Percentiles rank a stretch among this genome's conserved stretches.
These are phyloP conservation scores for Ichneumoninae sp. DNA, from an alignment of 2,888 invertebrate species.

Conservation along the genomic window DNA sequence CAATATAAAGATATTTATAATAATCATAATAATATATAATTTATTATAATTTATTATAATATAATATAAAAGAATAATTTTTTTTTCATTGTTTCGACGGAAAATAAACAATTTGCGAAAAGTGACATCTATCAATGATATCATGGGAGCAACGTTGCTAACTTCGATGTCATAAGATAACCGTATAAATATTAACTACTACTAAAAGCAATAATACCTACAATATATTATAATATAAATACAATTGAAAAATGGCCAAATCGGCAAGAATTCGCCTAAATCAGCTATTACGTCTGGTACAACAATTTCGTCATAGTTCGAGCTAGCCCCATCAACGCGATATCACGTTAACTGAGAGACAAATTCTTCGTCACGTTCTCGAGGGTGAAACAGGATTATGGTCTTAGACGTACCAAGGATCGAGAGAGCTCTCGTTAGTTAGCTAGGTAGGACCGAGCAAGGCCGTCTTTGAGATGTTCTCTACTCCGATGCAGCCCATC, in stretches of 20 bases:
- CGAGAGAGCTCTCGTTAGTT: slow-evolving; percentile 49
- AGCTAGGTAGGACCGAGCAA: slow-evolving; percentile 15
- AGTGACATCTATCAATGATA: too few relatives aligned
- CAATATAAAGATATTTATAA: too few relatives aligned
- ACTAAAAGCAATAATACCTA: too few relatives aligned
- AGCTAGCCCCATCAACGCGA: slow-evolving; percentile 48
- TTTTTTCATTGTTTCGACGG: too few relatives aligned
- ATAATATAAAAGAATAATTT: too few relatives aligned
- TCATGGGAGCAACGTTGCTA: too few relatives aligned
- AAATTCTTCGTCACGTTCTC: slow-evolving; percentile 68
- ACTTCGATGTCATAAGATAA: too few relatives aligned
- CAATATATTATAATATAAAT: too few relatives aligned
- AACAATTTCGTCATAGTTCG: neutral
- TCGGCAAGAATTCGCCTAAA: neutral
- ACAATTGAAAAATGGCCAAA: neutral
- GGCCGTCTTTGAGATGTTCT: slow-evolving; percentile 61
- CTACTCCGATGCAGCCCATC: slow-evolving; percentile 48
- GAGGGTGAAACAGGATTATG: slow-evolving; percentile 65
- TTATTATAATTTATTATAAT: too few relatives aligned
- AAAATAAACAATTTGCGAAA: too few relatives aligned
- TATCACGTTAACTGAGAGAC: slow-evolving; percentile 59
- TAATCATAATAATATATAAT: too few relatives aligned
- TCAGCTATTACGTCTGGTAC: neutral
- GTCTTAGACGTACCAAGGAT: slow-evolving; percentile 63
- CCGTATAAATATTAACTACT: too few relatives aligned